Evolutionary conservation across 2,797 vertebrate species (phyloP), one percentile per base, ranked within the genome.

Genomic region (Poecilia picta): DNA sequence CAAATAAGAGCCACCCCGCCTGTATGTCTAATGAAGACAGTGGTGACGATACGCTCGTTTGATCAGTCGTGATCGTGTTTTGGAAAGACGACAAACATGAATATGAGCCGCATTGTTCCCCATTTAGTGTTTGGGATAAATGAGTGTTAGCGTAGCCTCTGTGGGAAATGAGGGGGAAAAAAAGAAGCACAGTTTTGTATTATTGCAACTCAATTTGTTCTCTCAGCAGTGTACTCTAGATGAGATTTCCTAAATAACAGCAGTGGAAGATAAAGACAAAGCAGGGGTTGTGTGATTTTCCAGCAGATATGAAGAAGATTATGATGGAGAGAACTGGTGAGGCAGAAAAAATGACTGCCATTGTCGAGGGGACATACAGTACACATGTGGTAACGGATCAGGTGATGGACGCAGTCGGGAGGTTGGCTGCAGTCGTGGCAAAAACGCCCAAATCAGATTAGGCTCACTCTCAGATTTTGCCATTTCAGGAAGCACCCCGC

Each of bases 1-100:
- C 75, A 81, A 82, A 88, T 83, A 72, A 81, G 79, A 88, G 81
- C 82, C 88, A 82, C 84, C 83, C 89, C 81, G 83, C 75, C 8
- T 83, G 81, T 85, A 39, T 77, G 36, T 55, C 18, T 79, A 83
- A 86, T 77, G 80, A 82, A 88, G 88, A 91, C 80, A 74, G 68
- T 79, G 33, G 77, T 68, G 85, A 90, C 89, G 72, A 93, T 79
- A 87, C 64, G 89, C 90, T 90, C 88, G 84, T 47, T 89, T 89
- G 88, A 88, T 89, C 81, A 85, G 86, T 87, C 82, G 71, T 68
- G 77, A 83, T 79, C 47, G 41, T 49, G 77, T 62, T 39, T 71
- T 0, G 23, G 16, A 83, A 83, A 81, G 18, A 83, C 76, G 62
- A 15, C 57, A 18, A 74, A 80, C 66, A 77, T 83, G 76, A 83